These are phyloP conservation scores for Petrophora chlorosata DNA, from an alignment of 2,888 invertebrate genomes.

Conservation along the genomic window DNA sequence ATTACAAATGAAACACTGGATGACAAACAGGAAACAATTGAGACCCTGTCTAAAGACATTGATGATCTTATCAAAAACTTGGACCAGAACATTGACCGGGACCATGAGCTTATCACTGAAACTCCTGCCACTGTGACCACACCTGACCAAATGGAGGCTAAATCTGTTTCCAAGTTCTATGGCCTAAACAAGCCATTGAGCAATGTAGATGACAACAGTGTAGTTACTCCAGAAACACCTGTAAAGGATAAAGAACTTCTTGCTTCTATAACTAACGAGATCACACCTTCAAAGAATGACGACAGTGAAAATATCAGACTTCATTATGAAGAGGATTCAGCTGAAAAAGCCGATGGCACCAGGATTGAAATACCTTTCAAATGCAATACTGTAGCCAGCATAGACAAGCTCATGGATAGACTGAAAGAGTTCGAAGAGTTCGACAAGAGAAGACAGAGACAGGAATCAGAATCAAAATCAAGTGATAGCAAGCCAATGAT, in stretches of 20 bases:
- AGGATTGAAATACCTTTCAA: conserved; percentile 69
- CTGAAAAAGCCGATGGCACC: conserved; percentile 62
- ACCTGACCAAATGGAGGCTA: conserved; percentile 59
- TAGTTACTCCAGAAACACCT: conserved; percentile 61
- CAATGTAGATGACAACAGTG: conserved; percentile 62
- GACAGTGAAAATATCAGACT: conserved; percentile 76
- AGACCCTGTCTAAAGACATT: conserved; percentile 75
- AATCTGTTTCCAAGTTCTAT: conserved; percentile 68
- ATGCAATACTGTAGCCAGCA: conserved; percentile 69
- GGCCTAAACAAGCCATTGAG: conserved; percentile 65
- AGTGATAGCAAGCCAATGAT: conserved; percentile 69
- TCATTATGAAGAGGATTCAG: conserved; percentile 73
- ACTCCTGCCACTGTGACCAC: conserved; percentile 23
- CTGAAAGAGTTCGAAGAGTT: conserved; percentile 79
- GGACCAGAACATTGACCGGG: conserved; percentile 72
- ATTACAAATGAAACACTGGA: conserved; percentile 56
- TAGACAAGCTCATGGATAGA: conserved; percentile 79
- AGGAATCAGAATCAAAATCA: conserved; percentile 68
- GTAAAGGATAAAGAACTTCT: conserved; percentile 64
- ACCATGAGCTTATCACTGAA: conserved; percentile 55
- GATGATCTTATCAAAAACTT: conserved; percentile 75
- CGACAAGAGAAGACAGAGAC: conserved; percentile 75
- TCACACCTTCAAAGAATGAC: conserved; percentile 70
- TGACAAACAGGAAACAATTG: conserved; percentile 71
- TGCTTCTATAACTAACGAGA: conserved; percentile 56